Percentiles rank a stretch among this genome's conserved stretches.
Conservation (phyloP, 2,888 invertebrate species). For the Andrena minutula region DNA sequence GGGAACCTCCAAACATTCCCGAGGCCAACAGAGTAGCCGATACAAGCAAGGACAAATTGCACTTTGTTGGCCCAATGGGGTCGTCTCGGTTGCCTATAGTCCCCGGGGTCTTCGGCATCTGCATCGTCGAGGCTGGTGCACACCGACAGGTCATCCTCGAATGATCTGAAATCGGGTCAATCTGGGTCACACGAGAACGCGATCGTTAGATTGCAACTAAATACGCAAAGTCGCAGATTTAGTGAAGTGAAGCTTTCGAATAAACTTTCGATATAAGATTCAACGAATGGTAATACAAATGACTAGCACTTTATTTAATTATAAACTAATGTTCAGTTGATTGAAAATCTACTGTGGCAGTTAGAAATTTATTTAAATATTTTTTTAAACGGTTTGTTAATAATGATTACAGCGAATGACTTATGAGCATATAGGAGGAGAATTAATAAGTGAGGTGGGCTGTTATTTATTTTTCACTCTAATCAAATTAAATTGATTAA, state of each 20-base stretch:
- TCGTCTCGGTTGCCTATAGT: constrained; percentile 90
- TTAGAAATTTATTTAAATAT: too few species aligned
- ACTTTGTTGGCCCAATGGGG: constrained; percentile 96
- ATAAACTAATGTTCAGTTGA: too few species aligned
- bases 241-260: background rate
- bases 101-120: constrained; percentile 86
- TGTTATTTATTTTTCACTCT: too few species aligned
- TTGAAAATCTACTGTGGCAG: too few species aligned
- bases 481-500: too few species aligned
- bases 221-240: background rate
- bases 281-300: background rate
- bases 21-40: constrained; percentile 95
- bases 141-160: constrained; percentile 89
- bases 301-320: background rate
- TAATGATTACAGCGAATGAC: too few species aligned
- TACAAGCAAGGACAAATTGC: constrained; percentile 95
- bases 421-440: too few species aligned
- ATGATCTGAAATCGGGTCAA: constrained; percentile 44
- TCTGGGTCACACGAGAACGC: background rate
- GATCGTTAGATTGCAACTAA: background rate
- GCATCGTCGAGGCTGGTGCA: constrained; percentile 92
- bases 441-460: too few species aligned
- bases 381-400: too few species aligned
- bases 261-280: too few species aligned
- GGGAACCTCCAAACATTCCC: constrained; percentile 97